Evolutionary conservation across 1,140 invertebrate genomes (phyloP).

Genomic region (Caenorhabditis tropicalis): DNA sequence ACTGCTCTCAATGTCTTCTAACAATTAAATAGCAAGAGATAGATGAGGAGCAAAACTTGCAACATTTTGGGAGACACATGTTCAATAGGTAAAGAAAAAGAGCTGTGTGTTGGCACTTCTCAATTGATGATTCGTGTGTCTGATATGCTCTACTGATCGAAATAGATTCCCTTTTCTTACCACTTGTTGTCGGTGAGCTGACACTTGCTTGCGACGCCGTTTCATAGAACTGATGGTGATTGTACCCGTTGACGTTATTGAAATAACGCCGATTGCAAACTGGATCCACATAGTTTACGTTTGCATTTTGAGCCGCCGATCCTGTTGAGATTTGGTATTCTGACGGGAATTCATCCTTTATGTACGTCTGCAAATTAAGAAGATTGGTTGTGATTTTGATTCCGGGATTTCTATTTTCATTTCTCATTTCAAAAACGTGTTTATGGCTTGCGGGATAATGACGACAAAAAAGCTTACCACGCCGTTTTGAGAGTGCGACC

Average conservation of each 20-base stretch:
- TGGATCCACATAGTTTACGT: background rate
- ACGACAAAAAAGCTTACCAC: background rate
- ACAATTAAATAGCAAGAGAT: constrained; percentile 19
- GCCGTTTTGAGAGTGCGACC: background rate
- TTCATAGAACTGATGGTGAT: constrained; percentile 25
- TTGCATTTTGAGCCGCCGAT: constrained; percentile 6
- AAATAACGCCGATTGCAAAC: background rate
- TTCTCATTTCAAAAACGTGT: background rate
- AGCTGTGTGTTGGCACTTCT: constrained; percentile 18
- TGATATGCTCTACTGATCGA: background rate
- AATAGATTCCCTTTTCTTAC: constrained; percentile 22
- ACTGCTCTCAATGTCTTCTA: no score
- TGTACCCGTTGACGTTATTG: constrained; percentile 18
- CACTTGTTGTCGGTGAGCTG: constrained; percentile 11
- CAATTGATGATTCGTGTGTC: background rate
- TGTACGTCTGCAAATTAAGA: background rate
- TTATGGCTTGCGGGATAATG: background rate
- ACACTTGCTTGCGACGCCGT: background rate
- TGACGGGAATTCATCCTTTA: constrained; percentile 5
- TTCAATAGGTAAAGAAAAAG: background rate
- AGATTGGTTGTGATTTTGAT: background rate
- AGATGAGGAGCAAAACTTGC: background rate
- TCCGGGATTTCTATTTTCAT: background rate
- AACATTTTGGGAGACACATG: constrained; percentile 30
- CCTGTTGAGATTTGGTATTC: constrained; percentile 11